Evolutionary conservation across 2,113 vertebrate genomes (phyloP), one percentile per base, ranked within the genome.

Genomic region (Odontesthes bonariensis): DNA sequence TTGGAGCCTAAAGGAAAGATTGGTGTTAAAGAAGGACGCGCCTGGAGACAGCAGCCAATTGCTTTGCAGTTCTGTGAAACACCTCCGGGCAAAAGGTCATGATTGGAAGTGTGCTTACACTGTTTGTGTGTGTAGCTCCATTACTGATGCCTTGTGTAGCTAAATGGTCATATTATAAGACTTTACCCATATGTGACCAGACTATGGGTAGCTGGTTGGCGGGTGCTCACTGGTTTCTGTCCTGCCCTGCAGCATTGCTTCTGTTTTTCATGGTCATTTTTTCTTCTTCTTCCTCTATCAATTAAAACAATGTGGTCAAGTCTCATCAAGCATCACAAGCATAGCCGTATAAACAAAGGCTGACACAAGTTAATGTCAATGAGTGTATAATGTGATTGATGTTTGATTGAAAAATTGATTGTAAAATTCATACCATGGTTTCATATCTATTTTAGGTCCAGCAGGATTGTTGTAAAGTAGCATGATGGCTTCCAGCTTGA

Each of bases 1-100:
- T 73, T n/a, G 35, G 32, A 69, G 80, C 75, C 72, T 70, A 12
- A 68, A 84, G 79, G 79, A 47, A 62, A 67, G 47, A 59, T 47
- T 76, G 73, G 46, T 35, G 55, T 51, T 35, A 68, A 42, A 81
- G 67, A 69, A 67, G 49, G 73, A 76, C 57, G 74, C 68, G 72
- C 47, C 61, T 19, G 22, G 17, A 13, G 58, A 67, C 66, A 90
- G 82, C 87, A 87, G 81, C 85, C 70, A 72, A 57, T 87, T 60
- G 33, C 69, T 65, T 73, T 56, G 60, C 64, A 55, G 67, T 46
- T 62, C 46, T 27, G 70, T n/a, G 56, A 78, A 83, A 72, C 33
- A 27, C 65, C 88, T 73, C 33, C 57, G 46, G 86, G 79, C 74
- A 82, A 81, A 60, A 77, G 66, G 82, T 89, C 78, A 70, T 57